Conservation (phyloP, 2,113 vertebrate species). For the Potamarius usumacintae region DNA sequence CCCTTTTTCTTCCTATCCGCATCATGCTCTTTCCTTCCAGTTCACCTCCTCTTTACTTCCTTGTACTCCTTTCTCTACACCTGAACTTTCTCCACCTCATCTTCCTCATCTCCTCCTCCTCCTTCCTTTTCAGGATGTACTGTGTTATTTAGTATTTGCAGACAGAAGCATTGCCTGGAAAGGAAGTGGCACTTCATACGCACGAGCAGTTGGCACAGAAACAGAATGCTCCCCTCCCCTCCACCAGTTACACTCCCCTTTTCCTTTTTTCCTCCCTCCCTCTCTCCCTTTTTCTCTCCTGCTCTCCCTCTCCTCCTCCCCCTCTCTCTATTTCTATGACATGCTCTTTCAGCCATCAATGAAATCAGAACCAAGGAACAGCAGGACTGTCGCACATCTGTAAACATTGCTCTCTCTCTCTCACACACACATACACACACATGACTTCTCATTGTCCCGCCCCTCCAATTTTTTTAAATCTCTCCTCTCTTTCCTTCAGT, state of each 20-base stretch:
- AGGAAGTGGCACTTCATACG: slow-evolving; percentile 74
- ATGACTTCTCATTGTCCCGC: not conserved
- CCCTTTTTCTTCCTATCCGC: not conserved
- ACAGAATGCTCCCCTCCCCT: slow-evolving; percentile 74
- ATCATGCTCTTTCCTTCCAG: not conserved
- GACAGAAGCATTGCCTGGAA: slow-evolving; percentile 69
- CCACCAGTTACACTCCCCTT: slow-evolving; percentile 55
- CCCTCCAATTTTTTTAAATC: not conserved
- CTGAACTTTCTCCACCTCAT: not conserved
- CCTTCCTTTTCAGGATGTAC: slow-evolving; percentile 51
- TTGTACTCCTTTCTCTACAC: not conserved
- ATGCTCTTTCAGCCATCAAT: slow-evolving; percentile 74
- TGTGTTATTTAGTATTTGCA: slow-evolving; percentile 61
- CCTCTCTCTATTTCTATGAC: slow-evolving; percentile 58
- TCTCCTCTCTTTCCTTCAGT: slow-evolving; percentile 26
- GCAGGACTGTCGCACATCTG: slow-evolving; percentile 35
- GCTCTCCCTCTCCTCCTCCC: not conserved
- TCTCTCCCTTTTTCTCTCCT: slow-evolving; percentile 1
- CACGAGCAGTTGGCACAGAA: slow-evolving; percentile 80
- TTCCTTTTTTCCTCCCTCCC: slow-evolving; percentile 67
- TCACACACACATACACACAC: not conserved
- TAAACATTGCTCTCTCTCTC: slow-evolving; percentile 27
- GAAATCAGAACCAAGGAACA: slow-evolving; percentile 68
- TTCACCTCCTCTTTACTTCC: not conserved
- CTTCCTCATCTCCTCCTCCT: slow-evolving; percentile 42